A percentile compares a stretch with the other conserved stretches of the same genome.
Evolutionary conservation across 1,140 invertebrate species (phyloP).

Genomic region (Lanistes nyassanus): DNA sequence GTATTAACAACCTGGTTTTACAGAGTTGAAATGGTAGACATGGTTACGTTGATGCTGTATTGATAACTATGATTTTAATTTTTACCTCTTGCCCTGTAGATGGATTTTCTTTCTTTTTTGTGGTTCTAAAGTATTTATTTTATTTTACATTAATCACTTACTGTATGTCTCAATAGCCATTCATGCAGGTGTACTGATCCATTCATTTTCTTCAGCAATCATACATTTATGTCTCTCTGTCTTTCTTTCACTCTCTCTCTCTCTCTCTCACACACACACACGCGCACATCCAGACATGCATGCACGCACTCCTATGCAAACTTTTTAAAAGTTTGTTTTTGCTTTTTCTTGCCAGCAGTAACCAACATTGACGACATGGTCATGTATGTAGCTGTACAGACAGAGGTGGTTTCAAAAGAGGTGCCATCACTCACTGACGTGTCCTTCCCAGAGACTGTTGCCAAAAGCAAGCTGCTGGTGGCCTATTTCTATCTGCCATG

Average conservation of each 20-base stretch:
- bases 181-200: too few relatives aligned
- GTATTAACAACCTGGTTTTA: too few relatives aligned
- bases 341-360: neutral
- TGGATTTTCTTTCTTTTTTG: too few relatives aligned
- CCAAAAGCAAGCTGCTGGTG: slow-evolving; percentile 12
- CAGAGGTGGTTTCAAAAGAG: neutral
- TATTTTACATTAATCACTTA: too few relatives aligned
- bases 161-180: too few relatives aligned
- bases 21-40: too few relatives aligned
- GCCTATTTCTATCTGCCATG: slow-evolving; percentile 35
- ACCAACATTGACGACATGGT: slow-evolving; percentile 11
- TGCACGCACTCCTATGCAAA: slow-evolving; percentile 7
- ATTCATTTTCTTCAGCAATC: too few relatives aligned
- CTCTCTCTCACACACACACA: slow-evolving; percentile 12
- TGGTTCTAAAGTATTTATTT: too few relatives aligned
- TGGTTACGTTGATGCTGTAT: too few relatives aligned
- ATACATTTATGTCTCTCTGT: too few relatives aligned
- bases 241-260: neutral
- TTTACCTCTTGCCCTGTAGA: too few relatives aligned
- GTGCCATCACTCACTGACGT: slow-evolving; percentile 31
- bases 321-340: neutral
- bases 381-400: neutral
- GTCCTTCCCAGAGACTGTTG: slow-evolving; percentile 27
- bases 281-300: neutral
- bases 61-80: too few relatives aligned